Conservation (phyloP, 2,113 vertebrate genomes). For the Aspidoscelis tigris region DNA sequence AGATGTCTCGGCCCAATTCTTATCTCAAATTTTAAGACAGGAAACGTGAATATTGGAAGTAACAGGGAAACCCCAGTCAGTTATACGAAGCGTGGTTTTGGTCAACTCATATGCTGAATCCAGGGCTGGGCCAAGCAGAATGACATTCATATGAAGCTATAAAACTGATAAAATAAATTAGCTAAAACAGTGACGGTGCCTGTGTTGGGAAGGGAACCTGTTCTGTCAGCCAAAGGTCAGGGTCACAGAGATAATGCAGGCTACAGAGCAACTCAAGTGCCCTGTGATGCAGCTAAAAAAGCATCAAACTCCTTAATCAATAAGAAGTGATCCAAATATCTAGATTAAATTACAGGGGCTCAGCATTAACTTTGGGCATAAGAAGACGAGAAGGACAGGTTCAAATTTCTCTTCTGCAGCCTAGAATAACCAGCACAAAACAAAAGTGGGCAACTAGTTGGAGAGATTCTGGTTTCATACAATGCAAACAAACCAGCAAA, state of each 20-base stretch:
- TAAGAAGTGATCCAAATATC: neutral
- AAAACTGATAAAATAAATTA: no score
- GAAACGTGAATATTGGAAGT: no score
- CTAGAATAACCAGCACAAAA: slow-evolving; percentile 7
- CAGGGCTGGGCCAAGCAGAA: neutral
- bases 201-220: no score
- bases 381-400: neutral
- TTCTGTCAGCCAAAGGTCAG: neutral
- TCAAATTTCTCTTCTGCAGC: slow-evolving; percentile 28
- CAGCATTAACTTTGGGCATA: neutral
- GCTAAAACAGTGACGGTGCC: no score
- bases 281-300: neutral
- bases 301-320: neutral
- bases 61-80: no score
- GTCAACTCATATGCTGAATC: no score
- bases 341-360: slow-evolving; percentile 6
- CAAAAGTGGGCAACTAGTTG: slow-evolving; percentile 14
- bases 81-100: no score
- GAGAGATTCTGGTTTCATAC: neutral
- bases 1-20: no score
- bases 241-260: neutral
- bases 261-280: neutral
- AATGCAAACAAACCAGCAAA: neutral
- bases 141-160: neutral
- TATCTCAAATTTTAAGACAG: no score